Conservation (phyloP, 2,113 vertebrate genomes). For the Paracanthobrama guichenoti region DNA sequence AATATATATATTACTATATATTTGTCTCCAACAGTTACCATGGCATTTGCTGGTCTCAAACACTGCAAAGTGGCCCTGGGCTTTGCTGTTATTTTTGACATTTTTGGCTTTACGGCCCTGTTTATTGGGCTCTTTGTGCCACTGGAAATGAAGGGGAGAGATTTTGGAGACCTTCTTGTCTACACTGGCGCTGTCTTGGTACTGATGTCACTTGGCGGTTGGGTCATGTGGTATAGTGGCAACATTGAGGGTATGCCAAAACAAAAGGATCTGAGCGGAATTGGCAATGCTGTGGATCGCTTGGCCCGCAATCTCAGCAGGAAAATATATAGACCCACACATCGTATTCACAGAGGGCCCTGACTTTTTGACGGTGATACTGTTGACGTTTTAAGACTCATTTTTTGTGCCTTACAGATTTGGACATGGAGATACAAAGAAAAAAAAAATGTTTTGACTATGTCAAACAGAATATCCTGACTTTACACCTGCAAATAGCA, state of each 20-base stretch:
- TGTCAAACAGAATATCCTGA: background rate
- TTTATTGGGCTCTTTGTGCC: conserved; percentile 84
- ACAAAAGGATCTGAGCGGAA: conserved; percentile 70
- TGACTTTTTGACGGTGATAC: background rate
- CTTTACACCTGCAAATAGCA: background rate
- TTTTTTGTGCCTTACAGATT: background rate
- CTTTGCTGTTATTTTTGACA: conserved; percentile 82
- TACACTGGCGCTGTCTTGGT: conserved; percentile 85
- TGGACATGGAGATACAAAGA: background rate
- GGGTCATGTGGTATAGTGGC: conserved; percentile 92
- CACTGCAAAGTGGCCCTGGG: conserved; percentile 83
- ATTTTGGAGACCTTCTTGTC: conserved; percentile 86
- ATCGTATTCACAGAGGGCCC: conserved; percentile 56
- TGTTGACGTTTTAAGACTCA: background rate
- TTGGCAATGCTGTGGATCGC: conserved; percentile 72
- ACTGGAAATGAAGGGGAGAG: conserved; percentile 78
- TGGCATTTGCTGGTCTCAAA: conserved; percentile 71
- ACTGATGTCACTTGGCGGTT: conserved; percentile 82
- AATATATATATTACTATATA: background rate
- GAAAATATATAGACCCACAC: conserved; percentile 63
- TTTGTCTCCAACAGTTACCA: conserved; percentile 45
- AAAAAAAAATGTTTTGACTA: background rate
- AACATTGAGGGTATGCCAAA: conserved; percentile 82
- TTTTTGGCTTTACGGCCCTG: conserved; percentile 79
- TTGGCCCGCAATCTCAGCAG: conserved; percentile 76